A percentile compares a stretch with the other conserved stretches of the same genome.
Evolutionary conservation across 1,140 invertebrate species (phyloP).

Genomic region (Dreissena rostriformis): DNA sequence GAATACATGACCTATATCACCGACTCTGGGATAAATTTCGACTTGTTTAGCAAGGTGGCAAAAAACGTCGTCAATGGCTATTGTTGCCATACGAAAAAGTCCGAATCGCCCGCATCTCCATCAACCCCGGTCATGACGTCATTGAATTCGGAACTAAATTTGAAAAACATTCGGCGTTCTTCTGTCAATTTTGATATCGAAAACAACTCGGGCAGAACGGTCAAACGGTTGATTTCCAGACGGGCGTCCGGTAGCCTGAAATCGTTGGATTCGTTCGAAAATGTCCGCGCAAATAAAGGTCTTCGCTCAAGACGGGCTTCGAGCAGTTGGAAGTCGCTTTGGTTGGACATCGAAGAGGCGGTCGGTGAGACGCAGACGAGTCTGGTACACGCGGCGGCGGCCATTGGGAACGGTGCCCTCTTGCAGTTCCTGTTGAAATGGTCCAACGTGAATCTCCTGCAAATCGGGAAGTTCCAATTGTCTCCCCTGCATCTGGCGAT

Average conservation of each 20-base stretch:
- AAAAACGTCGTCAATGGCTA: constrained; percentile 42
- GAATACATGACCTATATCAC: constrained; percentile 52
- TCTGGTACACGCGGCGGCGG: constrained; percentile 47
- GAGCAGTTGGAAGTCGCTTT: constrained; percentile 22
- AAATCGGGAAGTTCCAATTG: constrained; percentile 46
- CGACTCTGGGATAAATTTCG: constrained; percentile 34
- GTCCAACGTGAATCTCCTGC: constrained; percentile 24
- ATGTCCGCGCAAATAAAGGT: background rate
- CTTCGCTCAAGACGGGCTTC: constrained; percentile 9
- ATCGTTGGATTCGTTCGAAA: constrained; percentile 36
- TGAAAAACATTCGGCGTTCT: constrained; percentile 23
- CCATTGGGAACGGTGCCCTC: constrained; percentile 24
- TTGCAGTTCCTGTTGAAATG: constrained; percentile 33
- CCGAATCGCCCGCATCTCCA: constrained; percentile 19
- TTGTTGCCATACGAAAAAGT: constrained; percentile 30
- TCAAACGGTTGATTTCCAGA: constrained; percentile 4
- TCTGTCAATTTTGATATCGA: constrained; percentile 44
- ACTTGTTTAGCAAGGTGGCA: constrained; percentile 30
- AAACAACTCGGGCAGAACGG: constrained; percentile 7
- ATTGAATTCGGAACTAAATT: background rate
- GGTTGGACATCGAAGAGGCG: constrained; percentile 35
- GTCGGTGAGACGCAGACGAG: constrained; percentile 47
- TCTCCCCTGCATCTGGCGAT: constrained; percentile 47
- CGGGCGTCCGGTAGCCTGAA: constrained; percentile 39
- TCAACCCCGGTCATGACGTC: background rate